Conservation (phyloP, 2,888 invertebrate species). For the Euplexia lucipara region DNA sequence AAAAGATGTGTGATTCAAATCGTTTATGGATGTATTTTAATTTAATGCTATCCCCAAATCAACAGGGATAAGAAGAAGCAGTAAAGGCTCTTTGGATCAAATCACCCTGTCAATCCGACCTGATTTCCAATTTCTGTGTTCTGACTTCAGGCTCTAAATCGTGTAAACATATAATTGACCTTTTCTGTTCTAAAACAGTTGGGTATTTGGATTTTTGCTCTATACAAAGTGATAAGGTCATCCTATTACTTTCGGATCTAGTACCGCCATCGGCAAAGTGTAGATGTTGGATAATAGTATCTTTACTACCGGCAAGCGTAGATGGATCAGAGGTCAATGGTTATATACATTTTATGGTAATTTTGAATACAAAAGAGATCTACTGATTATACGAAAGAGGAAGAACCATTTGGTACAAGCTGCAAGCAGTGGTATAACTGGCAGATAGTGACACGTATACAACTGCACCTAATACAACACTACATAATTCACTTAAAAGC, state of each 20-base stretch:
- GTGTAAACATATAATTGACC: conserved; percentile 48
- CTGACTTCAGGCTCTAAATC: conserved; percentile 38
- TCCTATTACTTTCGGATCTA: conserved; percentile 50
- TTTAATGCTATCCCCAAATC: background rate
- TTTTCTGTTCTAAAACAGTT: conserved; percentile 40
- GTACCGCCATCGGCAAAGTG: conserved; percentile 52
- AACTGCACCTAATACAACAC: background rate
- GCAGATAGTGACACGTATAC: background rate
- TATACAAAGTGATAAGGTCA: conserved; percentile 42
- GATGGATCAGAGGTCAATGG: conserved; percentile 44
- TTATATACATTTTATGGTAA: conserved; percentile 43
- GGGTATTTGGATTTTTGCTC: conserved; percentile 20
- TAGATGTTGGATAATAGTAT: conserved; percentile 54
- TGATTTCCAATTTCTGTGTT: conserved; percentile 38
- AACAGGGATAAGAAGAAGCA: too few species aligned
- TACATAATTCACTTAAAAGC: conserved; percentile 17
- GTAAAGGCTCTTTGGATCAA: background rate
- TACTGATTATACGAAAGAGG: conserved; percentile 19
- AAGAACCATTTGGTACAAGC: conserved; percentile 12
- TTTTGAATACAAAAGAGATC: conserved; percentile 39
- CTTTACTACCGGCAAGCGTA: conserved; percentile 42
- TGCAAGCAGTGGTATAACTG: conserved; percentile 1
- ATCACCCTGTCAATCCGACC: background rate
- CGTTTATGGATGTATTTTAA: too few species aligned
- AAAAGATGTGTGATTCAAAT: background rate